phyloP scores from a whole-genome alignment of 2,113 vertebrate genomes.

The Catharus bicknelli region DNA sequence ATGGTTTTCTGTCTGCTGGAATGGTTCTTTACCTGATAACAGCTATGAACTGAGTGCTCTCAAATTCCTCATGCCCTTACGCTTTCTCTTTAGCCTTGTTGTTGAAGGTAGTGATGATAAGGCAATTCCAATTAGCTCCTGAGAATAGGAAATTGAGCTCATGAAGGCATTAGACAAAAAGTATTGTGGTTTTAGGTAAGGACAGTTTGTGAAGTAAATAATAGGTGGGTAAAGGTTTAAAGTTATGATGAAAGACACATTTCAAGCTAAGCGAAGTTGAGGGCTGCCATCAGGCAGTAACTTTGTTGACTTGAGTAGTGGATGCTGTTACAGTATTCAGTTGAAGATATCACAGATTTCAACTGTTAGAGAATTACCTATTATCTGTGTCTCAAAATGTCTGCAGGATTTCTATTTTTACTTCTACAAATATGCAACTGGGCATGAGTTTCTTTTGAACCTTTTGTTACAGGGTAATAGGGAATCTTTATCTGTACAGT shows the following conservation, averaged over 20 bases:
- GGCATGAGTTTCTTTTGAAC: background rate
- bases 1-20: background rate
- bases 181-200: background rate
- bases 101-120: background rate
- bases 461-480: background rate
- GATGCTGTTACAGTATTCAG: background rate
- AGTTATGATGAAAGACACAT: background rate
- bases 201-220: background rate
- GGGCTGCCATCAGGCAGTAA: background rate
- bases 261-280: background rate
- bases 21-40: background rate
- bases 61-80: background rate
- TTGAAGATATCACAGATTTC: background rate
- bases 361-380: background rate
- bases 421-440: background rate
- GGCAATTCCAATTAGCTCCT: background rate
- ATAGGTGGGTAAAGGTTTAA: background rate
- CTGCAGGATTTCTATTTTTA: background rate
- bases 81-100: fast-evolving
- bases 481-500: background rate
- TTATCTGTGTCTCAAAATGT: background rate
- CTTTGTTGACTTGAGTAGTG: background rate
- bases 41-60: background rate
- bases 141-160: background rate
- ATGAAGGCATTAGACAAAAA: background rate